Evolutionary conservation across 2,888 invertebrate genomes (phyloP).

Genomic region (Synanthedon myopaeformis): DNA sequence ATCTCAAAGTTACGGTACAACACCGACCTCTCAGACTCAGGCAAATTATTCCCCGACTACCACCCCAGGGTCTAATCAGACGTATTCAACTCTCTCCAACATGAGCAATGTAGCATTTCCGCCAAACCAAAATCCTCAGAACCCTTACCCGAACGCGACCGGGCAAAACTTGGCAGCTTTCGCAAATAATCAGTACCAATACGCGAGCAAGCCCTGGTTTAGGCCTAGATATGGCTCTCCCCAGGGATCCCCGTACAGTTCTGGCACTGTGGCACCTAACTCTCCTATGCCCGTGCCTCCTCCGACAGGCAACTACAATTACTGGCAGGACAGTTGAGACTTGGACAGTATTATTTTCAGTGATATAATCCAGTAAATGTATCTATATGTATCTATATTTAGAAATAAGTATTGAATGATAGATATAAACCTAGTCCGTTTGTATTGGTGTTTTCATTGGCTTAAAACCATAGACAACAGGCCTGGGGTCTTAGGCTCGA

Average conservation of each 20-base stretch:
- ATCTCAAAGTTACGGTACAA: slow-evolving; percentile 31
- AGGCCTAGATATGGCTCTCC: slow-evolving; percentile 56
- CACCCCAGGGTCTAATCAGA: slow-evolving; percentile 48
- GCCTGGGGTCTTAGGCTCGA: too few species aligned
- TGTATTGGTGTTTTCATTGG: too few species aligned
- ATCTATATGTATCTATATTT: slow-evolving; percentile 2
- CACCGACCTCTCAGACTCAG: slow-evolving; percentile 40
- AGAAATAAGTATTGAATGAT: neutral
- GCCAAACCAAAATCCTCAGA: slow-evolving; percentile 36
- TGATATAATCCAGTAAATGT: neutral
- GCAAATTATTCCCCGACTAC: slow-evolving; percentile 49
- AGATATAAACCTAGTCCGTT: too few species aligned
- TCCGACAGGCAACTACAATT: slow-evolving; percentile 51
- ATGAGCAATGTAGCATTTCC: slow-evolving; percentile 46
- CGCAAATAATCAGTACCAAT: slow-evolving; percentile 57
- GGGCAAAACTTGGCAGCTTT: slow-evolving; percentile 62
- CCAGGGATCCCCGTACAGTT: slow-evolving; percentile 49
- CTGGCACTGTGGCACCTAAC: slow-evolving; percentile 33
- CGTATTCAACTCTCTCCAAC: slow-evolving; percentile 36
- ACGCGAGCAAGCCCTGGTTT: slow-evolving; percentile 59
- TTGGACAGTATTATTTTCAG: slow-evolving; percentile 20
- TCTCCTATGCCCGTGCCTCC: slow-evolving; percentile 52
- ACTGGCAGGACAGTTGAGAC: slow-evolving; percentile 64
- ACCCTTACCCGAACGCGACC: slow-evolving; percentile 59
- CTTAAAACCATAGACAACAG: too few species aligned